Conservation (phyloP, 2,888 invertebrate genomes). For the Drosophila dives region DNA sequence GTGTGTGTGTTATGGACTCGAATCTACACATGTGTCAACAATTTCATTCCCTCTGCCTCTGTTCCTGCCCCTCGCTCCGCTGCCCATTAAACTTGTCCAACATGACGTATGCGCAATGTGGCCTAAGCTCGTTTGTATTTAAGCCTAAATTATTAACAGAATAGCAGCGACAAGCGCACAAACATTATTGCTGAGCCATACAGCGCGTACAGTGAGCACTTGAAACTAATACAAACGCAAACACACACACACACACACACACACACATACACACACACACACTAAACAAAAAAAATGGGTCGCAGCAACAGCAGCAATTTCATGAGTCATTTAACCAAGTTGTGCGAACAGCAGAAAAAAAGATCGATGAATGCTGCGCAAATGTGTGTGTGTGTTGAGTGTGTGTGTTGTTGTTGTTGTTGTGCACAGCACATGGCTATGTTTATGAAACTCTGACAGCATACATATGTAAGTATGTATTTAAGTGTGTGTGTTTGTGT, state of each 20-base stretch:
- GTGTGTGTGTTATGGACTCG: slow-evolving; percentile 23
- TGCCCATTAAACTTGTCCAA: slow-evolving; percentile 50
- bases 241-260: slow-evolving; percentile 12
- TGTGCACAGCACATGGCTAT: slow-evolving; percentile 69
- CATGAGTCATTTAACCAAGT: slow-evolving; percentile 79
- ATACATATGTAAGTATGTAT: slow-evolving; percentile 11
- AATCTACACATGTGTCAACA: slow-evolving; percentile 70
- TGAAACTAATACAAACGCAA: slow-evolving; percentile 67
- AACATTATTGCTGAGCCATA: slow-evolving; percentile 76
- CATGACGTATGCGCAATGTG: slow-evolving; percentile 67
- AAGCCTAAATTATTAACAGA: slow-evolving; percentile 76
- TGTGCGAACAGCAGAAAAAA: slow-evolving; percentile 60
- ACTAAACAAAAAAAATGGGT: slow-evolving; percentile 67
- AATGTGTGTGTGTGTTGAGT: slow-evolving; percentile 16
- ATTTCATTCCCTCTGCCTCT: slow-evolving; percentile 3
- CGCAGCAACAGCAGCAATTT: slow-evolving; percentile 69
- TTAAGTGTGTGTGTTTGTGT: slow-evolving; percentile 21
- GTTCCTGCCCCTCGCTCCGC: neutral
- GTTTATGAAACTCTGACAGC: slow-evolving; percentile 60
- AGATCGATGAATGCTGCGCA: slow-evolving; percentile 68
- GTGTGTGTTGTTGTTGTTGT: slow-evolving; percentile 33
- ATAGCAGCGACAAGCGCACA: slow-evolving; percentile 49
- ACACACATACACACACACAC: slow-evolving; percentile 14
- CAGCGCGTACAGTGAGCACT: slow-evolving; percentile 63
- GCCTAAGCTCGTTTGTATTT: slow-evolving; percentile 68